Base-by-base conservation (phyloP, 2,888 invertebrate genomes). In the Lampropteryx suffumata region DNA sequence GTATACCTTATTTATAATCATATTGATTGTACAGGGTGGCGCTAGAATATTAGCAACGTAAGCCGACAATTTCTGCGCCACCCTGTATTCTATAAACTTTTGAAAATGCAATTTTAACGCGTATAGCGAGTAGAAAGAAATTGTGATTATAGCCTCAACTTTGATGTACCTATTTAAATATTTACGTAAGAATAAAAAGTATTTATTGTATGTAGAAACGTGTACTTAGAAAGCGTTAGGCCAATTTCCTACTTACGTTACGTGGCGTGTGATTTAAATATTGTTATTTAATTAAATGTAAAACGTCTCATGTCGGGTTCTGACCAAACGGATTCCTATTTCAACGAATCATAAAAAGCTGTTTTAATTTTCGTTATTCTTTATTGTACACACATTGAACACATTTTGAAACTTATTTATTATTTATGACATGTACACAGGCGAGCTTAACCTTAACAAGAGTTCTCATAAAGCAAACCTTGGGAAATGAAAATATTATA, bases 191-290 rank as follows among this genome's bases (percentile, higher is more conserved):
- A 50, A 50, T 45, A 42, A 52, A 39, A 50, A 39, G 50, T 60
- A 57, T 60, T 61, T 65, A 62, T 60, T 59, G 47, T 57, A 50
- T 51, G 17, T 56, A 51, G 46, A 26, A 39, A 48, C 17, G 29
- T 52, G 53, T 58, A 59, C 58, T 57, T 58, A 57, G 55, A 54
- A 44, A 50, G 33, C 52, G 51, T 54, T 60, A 55, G 50, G 39
- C 6, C 40, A 48, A 53, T 58, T 56, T 50, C 41, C 46, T 57
- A 44, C 51, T 51, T 44, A 37, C 50, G 53, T 50, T 32, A 48
- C 40, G 32, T 49, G 44, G 32, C 37, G 21, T 36, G 45, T 33
- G 12, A n/a, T 27, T 12, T 28, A 17, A 39, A 14, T 17, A 17
- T 30, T 17, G 17, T 17, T 30, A 29, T 21, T 30, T 43, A 14